Evolutionary conservation across 2,113 vertebrate genomes (phyloP), one percentile per base, ranked within the genome.

Genomic region (Sus scrofa): DNA sequence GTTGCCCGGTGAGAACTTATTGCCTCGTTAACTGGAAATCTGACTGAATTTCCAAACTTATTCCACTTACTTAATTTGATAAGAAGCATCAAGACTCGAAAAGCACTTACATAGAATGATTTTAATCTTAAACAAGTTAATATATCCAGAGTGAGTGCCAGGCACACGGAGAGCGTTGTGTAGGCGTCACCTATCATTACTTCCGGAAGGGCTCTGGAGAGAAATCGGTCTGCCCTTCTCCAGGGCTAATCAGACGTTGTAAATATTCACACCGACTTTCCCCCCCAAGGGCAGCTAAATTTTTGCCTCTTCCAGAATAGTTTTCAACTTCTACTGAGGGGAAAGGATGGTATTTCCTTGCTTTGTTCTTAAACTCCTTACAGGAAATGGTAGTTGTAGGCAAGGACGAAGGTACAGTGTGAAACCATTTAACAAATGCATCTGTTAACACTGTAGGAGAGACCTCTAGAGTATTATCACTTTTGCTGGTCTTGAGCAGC

Each of bases 261-360:
- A 62, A 73, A 58, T 54, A 75, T 86, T 34, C 37, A 85, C 26
- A 63, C 78, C 32, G 18, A 5, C 20, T 16, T 27, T n/a, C 37
- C 1, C 86, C 75, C 60, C 34, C 52, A 54, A 62, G 78, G 73
- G 44, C 89, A 78, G 54, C 58, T 62, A 18, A 71, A 83, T 67
- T 91, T 68, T 94, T 89, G 39, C 92, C 88, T 88, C 67, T 83
- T 79, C 12, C 39, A 3, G 50, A 94, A 63, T 37, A 37, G 68
- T 89, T 96, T 95, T 94, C 88, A 93, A 32, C 58, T 86, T 84
- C 19, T 74, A 30, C 91, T 83, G 91, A 84, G 91, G 96, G 91
- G 82, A 95, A 54, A 91, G 86, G 93, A 91, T 63, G 73, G 73
- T 20, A 58, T 93, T 97, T 97, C 96, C 97, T 91, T 74, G 30